Evolutionary conservation across 2,888 invertebrate species (phyloP), one percentile per base, ranked within the genome.

Genomic region (Dryadula phaetusa): DNA sequence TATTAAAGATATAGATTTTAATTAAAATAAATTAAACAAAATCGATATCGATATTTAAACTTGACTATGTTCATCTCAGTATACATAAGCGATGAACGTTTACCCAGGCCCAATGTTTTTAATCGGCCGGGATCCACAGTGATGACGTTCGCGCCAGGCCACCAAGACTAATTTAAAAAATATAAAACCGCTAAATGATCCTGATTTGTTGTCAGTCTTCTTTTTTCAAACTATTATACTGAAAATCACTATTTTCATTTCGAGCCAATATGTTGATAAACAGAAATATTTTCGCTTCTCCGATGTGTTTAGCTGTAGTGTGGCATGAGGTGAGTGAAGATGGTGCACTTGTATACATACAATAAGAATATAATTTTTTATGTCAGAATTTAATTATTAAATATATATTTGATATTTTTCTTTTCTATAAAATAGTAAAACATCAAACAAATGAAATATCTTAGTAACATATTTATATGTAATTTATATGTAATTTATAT

Each of bases 71-170:
- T 76, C 74, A 82, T 82, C 83, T 83, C 80, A 79, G 85, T 82
- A 79, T 81, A 83, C 82, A 84, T 87, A 87, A 86, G 83, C 85
- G 77, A 65, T 76, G 74, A 74, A 67, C 74, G 77, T 77, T 78
- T 77, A 87, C 83, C 80, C 82, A 81, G 81, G 79, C 77, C 77
- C 76, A 76, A 75, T 88, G 88, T 89, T 89, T 84, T 88, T 84
- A 85, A 84, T 78, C 77, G 76, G 79, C 79, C 82, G 75, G 76
- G 75, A 77, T 79, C 72, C 74, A 75, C 75, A 75, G 75, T 76
- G 82, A 79, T 82, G 84, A 82, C 81, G 83, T 78, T 78, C 75
- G 71, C 72, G 75, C 82, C 82, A 79, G 82, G 75, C 80, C 73
- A 74, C 73, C 69, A 40, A 72, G 76, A 79, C 81, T 82, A 81